Evolutionary conservation across 2,797 vertebrate species (phyloP).

Genomic region (Sarcoramphus papa): DNA sequence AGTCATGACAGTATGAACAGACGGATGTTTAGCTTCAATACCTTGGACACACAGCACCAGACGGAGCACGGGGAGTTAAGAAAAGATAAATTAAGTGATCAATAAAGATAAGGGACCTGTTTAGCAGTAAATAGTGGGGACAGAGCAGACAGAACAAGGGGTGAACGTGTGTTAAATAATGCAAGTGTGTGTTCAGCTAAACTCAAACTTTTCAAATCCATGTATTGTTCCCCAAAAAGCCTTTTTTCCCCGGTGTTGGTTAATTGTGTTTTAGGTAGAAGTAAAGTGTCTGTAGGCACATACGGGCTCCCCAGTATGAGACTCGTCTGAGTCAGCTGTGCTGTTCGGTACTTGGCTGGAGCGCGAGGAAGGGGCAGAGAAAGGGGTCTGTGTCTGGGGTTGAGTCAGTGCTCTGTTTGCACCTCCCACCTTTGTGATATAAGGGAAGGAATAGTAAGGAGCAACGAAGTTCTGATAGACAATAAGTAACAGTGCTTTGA

Average conservation of each 20-base stretch:
- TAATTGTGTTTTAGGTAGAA: slow-evolving; percentile 13
- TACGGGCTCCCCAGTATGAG: not conserved
- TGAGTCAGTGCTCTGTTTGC: not conserved
- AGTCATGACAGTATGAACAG: slow-evolving; percentile 86
- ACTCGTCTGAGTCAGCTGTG: not conserved
- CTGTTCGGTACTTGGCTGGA: not conserved
- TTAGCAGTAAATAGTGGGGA: slow-evolving; percentile 74
- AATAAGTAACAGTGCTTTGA: not conserved
- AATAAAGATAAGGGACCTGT: slow-evolving; percentile 82
- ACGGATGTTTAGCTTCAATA: slow-evolving; percentile 76
- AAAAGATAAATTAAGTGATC: slow-evolving; percentile 89
- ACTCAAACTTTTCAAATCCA: slow-evolving; percentile 45
- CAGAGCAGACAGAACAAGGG: slow-evolving; percentile 66
- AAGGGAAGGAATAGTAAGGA: not conserved
- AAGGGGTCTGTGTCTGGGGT: not conserved
- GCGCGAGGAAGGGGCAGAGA: not conserved
- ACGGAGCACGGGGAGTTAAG: slow-evolving; percentile 79
- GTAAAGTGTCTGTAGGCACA: not conserved
- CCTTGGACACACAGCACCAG: slow-evolving; percentile 78
- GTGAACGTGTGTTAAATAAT: slow-evolving; percentile 71
- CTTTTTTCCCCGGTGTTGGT: not conserved
- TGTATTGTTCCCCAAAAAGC: not conserved
- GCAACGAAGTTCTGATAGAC: not conserved
- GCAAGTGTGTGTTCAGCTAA: slow-evolving; percentile 57
- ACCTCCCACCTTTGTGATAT: not conserved